phyloP scores from a whole-genome alignment of 2,797 vertebrate species.

The Neosilurus hyrtlii region DNA sequence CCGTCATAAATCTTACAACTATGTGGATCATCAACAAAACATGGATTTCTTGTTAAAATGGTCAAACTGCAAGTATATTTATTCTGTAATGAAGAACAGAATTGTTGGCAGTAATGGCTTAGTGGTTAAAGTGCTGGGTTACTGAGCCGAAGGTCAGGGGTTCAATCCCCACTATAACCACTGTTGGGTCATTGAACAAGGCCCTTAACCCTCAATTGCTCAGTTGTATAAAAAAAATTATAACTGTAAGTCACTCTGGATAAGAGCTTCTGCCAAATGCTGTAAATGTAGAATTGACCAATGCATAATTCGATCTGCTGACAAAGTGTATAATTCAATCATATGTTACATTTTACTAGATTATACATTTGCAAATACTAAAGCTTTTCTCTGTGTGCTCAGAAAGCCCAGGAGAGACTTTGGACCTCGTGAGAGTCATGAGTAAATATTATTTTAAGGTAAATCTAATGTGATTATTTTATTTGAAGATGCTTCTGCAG shows the following conservation, averaged over 20 bases:
- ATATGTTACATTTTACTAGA: neutral
- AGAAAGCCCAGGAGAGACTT: neutral
- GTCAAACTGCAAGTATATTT: neutral
- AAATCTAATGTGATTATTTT: neutral
- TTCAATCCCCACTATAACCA: no score
- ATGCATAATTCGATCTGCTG: neutral
- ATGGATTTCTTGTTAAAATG: neutral
- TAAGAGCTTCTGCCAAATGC: no score
- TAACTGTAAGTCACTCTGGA: no score
- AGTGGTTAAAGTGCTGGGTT: no score
- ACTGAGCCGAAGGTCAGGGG: no score
- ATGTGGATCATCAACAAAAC: neutral
- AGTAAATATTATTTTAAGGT: constrained; percentile 3
- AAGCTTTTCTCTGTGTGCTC: neutral
- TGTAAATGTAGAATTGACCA: neutral
- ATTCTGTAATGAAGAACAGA: neutral
- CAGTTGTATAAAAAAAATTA: no score
- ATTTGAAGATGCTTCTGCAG: neutral
- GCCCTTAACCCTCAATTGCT: no score
- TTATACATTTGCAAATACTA: neutral
- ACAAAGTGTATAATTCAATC: neutral
- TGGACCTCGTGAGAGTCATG: neutral
- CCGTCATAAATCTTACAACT: constrained; percentile 7
- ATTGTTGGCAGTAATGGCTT: no score
- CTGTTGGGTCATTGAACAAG: no score